Percentiles rank a stretch among this genome's conserved stretches.
These are phyloP conservation scores for Brachyhypopomus occidentalis DNA, from an alignment of 2,113 vertebrate species.

Conservation along the genomic window DNA sequence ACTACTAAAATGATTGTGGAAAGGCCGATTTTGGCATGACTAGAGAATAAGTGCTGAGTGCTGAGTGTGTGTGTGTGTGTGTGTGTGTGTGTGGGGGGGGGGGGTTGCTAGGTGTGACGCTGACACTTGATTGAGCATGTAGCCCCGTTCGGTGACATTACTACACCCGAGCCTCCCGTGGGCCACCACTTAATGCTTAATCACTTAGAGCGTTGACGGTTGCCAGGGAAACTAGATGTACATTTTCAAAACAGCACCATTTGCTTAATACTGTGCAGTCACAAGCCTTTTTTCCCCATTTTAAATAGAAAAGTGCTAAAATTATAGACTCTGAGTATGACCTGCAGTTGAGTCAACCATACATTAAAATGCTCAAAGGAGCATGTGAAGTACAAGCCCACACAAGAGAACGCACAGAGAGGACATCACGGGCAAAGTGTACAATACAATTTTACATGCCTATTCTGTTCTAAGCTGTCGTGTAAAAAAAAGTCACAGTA, in stretches of 20 bases:
- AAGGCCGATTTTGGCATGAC: background rate
- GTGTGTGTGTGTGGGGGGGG: no score
- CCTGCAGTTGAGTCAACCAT: background rate
- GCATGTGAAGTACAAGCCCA: no score
- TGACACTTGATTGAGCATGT: conserved; percentile 25
- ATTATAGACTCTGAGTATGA: background rate
- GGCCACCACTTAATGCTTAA: conserved; percentile 10
- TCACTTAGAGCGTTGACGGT: conserved; percentile 8
- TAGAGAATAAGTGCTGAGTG: conserved; percentile 18
- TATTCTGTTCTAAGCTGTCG: no score
- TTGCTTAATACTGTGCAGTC: conserved; percentile 34
- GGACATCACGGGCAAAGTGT: background rate
- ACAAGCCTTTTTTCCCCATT: conserved; percentile 12
- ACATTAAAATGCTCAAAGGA: background rate
- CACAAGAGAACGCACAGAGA: background rate
- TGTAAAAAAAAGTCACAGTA: no score
- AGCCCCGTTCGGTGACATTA: background rate
- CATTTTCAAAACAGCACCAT: conserved; percentile 2
- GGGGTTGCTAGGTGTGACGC: conserved; percentile 18
- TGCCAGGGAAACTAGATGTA: conserved; percentile 33
- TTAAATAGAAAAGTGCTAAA: conserved; percentile 34
- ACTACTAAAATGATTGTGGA: background rate
- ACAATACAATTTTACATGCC: no score
- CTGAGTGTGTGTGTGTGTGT: no score
- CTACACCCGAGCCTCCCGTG: background rate